Evolutionary conservation across 2,797 vertebrate genomes (phyloP), one percentile per base, ranked within the genome.

Genomic region (Helarctos malayanus): DNA sequence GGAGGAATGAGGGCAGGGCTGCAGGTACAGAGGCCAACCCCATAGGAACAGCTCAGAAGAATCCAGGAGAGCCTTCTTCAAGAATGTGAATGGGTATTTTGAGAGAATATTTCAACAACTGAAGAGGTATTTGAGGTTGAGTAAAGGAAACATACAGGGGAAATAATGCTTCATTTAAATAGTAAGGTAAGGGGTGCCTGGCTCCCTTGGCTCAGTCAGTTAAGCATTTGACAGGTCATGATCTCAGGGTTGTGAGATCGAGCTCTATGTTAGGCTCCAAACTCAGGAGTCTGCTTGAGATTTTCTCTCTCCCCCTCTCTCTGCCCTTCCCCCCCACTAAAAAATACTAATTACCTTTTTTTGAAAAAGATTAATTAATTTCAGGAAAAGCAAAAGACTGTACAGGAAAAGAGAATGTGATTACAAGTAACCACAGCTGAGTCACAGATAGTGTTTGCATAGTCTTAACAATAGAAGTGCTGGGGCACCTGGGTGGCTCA

Each of bases 141-240:
- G 27, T 75, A 75, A 61, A 32, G 56, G 18, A 41, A 25, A 71
- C 2, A 65, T 8, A 87, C 32, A 29, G n/a, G 38, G 29, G 79
- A 69, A 94, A 56, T n/a, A 81, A 87, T 6, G 4, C 41, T 88
- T 47, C 54, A 86, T n/a, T 96, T 21, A n/a, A 63, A 82, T 71
- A 54, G 21, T 10, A 32, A 61, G 25, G 10, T 68, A 35, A 68
- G 8, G n/a, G 15, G 32, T 8, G 8, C 63, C 16, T 68, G 32
- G 32, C 15, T 29, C 29, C 59, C 59, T 61, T 65, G 63, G 63
- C 63, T 68, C 32, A 19, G n/a, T 68, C 18, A 18, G n/a, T 68
- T 35, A 35, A 68, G 3, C 18, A 68, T 19, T 19, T 18, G n/a
- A 35, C n/a, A 4, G 63, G 63, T 68, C 63, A 68, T 68, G 32